Evolutionary conservation across 2,797 vertebrate genomes (phyloP).

Genomic region (Oreochromis mossambicus): DNA sequence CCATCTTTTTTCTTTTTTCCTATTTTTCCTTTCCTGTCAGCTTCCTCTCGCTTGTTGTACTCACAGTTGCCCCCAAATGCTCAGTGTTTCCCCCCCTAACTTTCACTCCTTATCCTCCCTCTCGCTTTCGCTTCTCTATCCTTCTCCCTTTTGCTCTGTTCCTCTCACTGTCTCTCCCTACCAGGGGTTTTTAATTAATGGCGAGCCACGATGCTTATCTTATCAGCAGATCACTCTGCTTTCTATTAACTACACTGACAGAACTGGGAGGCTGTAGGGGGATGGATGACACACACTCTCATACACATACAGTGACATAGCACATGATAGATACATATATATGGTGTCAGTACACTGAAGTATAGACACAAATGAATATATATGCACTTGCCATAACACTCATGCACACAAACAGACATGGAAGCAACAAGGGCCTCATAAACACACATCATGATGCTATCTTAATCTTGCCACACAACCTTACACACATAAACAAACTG

Average conservation of each 20-base stretch:
- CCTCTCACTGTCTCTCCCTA: slow-evolving; percentile 36
- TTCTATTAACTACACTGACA: slow-evolving; percentile 68
- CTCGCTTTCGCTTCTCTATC: slow-evolving; percentile 1
- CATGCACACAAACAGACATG: slow-evolving; percentile 15
- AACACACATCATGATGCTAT: slow-evolving; percentile 50
- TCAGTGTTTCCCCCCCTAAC: background rate
- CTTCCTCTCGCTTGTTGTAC: background rate
- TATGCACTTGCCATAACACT: background rate
- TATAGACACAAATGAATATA: background rate
- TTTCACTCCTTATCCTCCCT: slow-evolving; percentile 11
- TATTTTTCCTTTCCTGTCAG: slow-evolving; percentile 2
- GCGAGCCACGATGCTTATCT: slow-evolving; percentile 73
- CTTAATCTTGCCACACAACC: slow-evolving; percentile 47
- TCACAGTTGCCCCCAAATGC: background rate
- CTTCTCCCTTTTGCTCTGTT: slow-evolving; percentile 7
- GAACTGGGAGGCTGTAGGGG: slow-evolving; percentile 53
- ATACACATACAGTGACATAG: background rate
- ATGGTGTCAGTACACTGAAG: background rate
- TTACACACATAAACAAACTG: slow-evolving; percentile 28
- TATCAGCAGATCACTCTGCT: slow-evolving; percentile 72
- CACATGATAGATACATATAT: background rate
- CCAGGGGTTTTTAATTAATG: slow-evolving; percentile 76
- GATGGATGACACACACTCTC: slow-evolving; percentile 34
- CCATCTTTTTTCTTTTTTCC: background rate
- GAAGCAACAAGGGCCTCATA: slow-evolving; percentile 32